Percentiles rank a stretch among this genome's conserved stretches.
These are phyloP conservation scores for Pherbina coryleti DNA, from an alignment of 2,888 invertebrate species.

Conservation along the genomic window DNA sequence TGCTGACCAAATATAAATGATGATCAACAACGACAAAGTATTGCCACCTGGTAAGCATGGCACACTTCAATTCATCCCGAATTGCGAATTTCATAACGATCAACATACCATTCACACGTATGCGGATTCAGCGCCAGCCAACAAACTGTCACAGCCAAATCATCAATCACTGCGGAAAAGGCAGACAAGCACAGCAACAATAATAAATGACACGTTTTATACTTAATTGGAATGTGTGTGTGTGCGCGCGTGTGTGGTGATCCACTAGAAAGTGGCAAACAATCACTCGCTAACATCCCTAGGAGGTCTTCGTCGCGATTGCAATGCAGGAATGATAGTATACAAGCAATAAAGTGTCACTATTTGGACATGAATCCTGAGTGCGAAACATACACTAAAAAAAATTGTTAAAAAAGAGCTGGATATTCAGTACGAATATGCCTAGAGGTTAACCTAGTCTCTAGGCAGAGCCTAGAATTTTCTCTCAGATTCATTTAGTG, in stretches of 20 bases:
- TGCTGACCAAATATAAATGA: not conserved
- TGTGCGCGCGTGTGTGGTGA: not conserved
- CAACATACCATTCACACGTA: not conserved
- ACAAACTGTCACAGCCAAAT: constrained; percentile 23
- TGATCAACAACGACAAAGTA: not conserved
- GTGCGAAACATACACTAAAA: not conserved
- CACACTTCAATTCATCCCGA: not conserved
- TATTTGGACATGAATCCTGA: not conserved
- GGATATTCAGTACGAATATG: too few species aligned
- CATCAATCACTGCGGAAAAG: constrained; percentile 27
- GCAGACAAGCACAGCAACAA: constrained; percentile 20
- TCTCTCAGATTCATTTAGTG: too few species aligned
- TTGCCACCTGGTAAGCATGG: not conserved
- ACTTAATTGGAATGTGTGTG: not conserved
- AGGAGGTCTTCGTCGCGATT: constrained; percentile 16
- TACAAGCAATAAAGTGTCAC: constrained; percentile 8
- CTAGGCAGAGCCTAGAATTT: too few species aligned
- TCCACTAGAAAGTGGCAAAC: not conserved
- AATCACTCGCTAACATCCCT: not conserved
- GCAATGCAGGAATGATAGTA: not conserved
- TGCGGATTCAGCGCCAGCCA: not conserved
- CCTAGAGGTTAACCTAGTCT: too few species aligned
- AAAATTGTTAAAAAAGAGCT: not conserved
- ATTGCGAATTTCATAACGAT: not conserved
- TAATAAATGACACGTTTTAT: not conserved